A percentile compares a stretch with the other conserved stretches of the same genome.
phyloP scores from a whole-genome alignment of 1,140 invertebrate genomes.

The Mactra quadrangularis region DNA sequence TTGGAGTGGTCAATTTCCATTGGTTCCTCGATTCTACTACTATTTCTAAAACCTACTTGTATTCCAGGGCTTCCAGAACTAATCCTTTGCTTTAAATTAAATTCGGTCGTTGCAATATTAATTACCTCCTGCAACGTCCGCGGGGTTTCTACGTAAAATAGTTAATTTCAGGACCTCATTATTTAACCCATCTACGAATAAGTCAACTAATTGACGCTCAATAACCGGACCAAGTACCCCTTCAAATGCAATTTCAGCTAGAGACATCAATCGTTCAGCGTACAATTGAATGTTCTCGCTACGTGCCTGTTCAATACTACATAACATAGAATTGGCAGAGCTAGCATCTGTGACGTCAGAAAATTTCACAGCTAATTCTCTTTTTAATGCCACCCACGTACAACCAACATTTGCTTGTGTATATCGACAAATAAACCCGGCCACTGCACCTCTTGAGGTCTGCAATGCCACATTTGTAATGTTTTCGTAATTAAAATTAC shows the following conservation, averaged over 20 bases:
- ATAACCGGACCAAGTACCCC: not conserved
- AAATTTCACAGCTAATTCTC: no score
- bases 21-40: not conserved
- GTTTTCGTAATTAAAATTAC: no score
- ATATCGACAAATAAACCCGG: no score
- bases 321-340: no score
- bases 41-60: not conserved
- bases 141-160: not conserved
- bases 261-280: not conserved
- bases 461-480: no score
- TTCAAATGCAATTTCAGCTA: conserved; percentile 3
- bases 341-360: no score
- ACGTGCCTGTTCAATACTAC: no score
- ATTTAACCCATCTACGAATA: conserved; percentile 20
- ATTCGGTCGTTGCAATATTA: not conserved
- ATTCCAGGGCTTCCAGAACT: no score
- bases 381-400: no score
- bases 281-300: no score
- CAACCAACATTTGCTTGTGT: no score
- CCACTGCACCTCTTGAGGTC: no score
- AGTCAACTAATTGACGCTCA: not conserved
- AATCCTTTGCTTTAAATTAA: conserved; percentile 12
- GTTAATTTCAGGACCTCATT: not conserved
- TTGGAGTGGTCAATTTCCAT: conserved; percentile 35
- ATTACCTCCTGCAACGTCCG: conserved; percentile 4